Percentiles rank a stretch among this genome's conserved stretches.
Evolutionary conservation across 2,113 vertebrate genomes (phyloP).

Genomic region (Orientallactaga bullata): DNA sequence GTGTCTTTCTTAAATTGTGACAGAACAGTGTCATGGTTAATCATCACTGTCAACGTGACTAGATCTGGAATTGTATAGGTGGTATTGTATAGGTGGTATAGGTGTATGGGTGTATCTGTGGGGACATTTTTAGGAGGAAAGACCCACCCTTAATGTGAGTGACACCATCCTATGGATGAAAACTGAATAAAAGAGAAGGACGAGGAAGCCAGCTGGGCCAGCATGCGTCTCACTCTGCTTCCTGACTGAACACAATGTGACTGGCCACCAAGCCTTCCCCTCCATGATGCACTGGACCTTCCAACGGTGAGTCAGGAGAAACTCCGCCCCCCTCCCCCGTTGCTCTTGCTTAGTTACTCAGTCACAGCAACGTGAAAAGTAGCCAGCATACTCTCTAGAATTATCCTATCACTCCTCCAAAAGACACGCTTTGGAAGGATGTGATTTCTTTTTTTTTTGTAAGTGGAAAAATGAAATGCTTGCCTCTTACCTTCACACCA

Average conservation of each 20-base stretch:
- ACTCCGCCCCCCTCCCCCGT: too few species aligned
- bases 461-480: not conserved
- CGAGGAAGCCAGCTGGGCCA: too few species aligned
- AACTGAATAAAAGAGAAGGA: not conserved
- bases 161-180: not conserved
- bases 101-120: too few species aligned
- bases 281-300: not conserved
- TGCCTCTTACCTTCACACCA: conserved; percentile 91
- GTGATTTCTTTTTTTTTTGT: not conserved
- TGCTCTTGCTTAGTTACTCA: not conserved
- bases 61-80: not conserved
- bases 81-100: too few species aligned
- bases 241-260: not conserved
- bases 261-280: too few species aligned
- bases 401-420: not conserved
- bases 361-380: not conserved
- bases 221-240: accelerated
- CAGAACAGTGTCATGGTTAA: not conserved
- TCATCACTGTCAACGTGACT: not conserved
- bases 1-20: not conserved
- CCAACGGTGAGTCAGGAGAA: not conserved
- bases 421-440: not conserved
- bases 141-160: not conserved
- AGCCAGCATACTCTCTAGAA: not conserved
- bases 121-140: not conserved